Percentiles rank a stretch among this genome's conserved stretches.
Evolutionary conservation across 2,797 vertebrate genomes (phyloP).

Genomic region (Oryzias sinensis): DNA sequence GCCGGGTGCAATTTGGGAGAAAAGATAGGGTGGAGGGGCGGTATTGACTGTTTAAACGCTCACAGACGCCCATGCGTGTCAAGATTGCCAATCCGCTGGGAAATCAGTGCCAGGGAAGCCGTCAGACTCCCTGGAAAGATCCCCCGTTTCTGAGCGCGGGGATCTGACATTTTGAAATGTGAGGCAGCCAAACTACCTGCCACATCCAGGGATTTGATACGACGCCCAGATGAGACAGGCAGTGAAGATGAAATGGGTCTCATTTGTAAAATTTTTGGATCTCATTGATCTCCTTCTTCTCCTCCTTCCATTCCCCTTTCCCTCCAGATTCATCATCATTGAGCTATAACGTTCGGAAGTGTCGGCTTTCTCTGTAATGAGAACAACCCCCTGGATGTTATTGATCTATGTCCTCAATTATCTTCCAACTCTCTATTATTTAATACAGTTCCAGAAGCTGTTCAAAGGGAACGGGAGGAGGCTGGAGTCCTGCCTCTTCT

Average conservation of each 20-base stretch:
- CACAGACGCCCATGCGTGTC: conserved; percentile 71
- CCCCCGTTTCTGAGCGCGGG: conserved; percentile 53
- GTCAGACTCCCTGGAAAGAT: conserved; percentile 67
- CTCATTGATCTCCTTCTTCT: conserved; percentile 40
- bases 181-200: conserved; percentile 66
- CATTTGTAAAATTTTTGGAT: conserved; percentile 68
- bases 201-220: conserved; percentile 58
- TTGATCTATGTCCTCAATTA: conserved; percentile 77
- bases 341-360: conserved; percentile 63
- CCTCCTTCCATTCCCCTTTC: conserved; percentile 19
- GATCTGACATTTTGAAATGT: conserved; percentile 75
- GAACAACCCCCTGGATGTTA: conserved; percentile 70
- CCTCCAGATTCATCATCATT: conserved; percentile 66
- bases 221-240: conserved; percentile 59
- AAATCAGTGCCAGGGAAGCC: conserved; percentile 73
- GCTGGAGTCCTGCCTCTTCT: conserved; percentile 46
- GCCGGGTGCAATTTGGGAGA: conserved; percentile 32
- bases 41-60: conserved; percentile 68
- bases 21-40: conserved; percentile 29
- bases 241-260: conserved; percentile 56
- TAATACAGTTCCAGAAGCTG: conserved; percentile 59
- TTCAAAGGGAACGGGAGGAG: conserved; percentile 51
- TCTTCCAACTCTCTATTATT: conserved; percentile 71
- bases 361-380: conserved; percentile 65
- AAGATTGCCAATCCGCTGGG: conserved; percentile 73